Percentiles rank a stretch among this genome's conserved stretches.
These are phyloP conservation scores for Galago senegalensis DNA, from an alignment of 2,797 vertebrate genomes.

Conservation along the genomic window DNA sequence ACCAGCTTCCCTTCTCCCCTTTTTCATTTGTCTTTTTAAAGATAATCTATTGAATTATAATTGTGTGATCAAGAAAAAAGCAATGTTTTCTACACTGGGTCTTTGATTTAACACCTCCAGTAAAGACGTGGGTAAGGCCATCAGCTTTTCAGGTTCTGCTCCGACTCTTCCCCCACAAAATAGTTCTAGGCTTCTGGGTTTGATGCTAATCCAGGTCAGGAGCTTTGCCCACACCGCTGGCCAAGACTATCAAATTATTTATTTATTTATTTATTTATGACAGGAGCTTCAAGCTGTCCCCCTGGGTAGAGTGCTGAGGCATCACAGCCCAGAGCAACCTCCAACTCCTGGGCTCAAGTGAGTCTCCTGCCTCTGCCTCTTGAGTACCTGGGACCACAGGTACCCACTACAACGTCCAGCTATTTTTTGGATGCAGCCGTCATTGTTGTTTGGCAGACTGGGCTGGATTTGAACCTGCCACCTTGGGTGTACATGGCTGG, in stretches of 20 bases:
- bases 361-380: too few relatives aligned
- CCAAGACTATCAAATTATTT: background rate
- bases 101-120: background rate
- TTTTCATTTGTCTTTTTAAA: conserved; percentile 46
- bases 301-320: too few relatives aligned
- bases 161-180: background rate
- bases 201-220: background rate
- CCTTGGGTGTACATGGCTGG: too few relatives aligned
- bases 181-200: background rate
- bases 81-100: background rate
- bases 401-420: too few relatives aligned
- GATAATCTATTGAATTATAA: conserved; percentile 35
- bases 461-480: too few relatives aligned
- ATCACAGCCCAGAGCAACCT: too few relatives aligned
- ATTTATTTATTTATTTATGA: too few relatives aligned
- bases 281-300: too few relatives aligned
- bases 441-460: too few relatives aligned
- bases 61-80: conserved; percentile 2
- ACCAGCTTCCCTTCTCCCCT: background rate
- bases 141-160: background rate
- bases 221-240: background rate
- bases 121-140: background rate
- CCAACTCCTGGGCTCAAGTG: too few relatives aligned
- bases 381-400: too few relatives aligned
- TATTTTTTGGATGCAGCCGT: too few relatives aligned